Conservation (phyloP, 1,140 invertebrate genomes). For the Euura lappo region DNA sequence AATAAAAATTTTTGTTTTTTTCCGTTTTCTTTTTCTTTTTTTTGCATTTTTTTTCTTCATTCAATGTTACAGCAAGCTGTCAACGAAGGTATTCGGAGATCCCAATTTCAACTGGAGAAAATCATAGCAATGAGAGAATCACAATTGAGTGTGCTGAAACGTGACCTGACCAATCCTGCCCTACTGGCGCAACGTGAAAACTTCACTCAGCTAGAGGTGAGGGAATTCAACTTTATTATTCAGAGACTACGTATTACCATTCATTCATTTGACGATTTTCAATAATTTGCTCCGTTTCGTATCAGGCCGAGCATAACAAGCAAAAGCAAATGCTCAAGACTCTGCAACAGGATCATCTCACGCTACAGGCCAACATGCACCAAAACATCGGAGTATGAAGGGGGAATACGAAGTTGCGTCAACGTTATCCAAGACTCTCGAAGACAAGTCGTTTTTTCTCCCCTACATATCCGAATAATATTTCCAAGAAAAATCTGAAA, state of each 20-base stretch:
- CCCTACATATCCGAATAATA: no score
- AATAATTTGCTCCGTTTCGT: conserved; percentile 16
- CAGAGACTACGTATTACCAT: neutral
- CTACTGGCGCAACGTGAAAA: conserved; percentile 41
- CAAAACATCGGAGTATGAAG: conserved; percentile 48
- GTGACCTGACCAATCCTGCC: conserved; percentile 44
- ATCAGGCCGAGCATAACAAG: conserved; percentile 53
- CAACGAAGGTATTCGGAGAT: conserved; percentile 40
- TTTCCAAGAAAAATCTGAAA: neutral
- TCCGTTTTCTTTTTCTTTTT: conserved; percentile 9
- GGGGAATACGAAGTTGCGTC: conserved; percentile 5
- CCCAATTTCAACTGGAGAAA: conserved; percentile 43
- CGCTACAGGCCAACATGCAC: conserved; percentile 48
- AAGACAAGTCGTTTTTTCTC: no score
- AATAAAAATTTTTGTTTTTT: neutral
- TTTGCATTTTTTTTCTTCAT: neutral
- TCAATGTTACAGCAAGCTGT: conserved; percentile 34
- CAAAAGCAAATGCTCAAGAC: conserved; percentile 53
- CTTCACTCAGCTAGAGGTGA: conserved; percentile 50
- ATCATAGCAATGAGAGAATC: conserved; percentile 44
- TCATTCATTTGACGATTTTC: conserved; percentile 10
- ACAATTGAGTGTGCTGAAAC: conserved; percentile 50
- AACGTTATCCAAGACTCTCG: no score
- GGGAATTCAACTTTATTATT: neutral
- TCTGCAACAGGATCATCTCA: conserved; percentile 54